These are phyloP conservation scores for Coreius guichenoti DNA, from an alignment of 2,797 vertebrate species.

Conservation along the genomic window DNA sequence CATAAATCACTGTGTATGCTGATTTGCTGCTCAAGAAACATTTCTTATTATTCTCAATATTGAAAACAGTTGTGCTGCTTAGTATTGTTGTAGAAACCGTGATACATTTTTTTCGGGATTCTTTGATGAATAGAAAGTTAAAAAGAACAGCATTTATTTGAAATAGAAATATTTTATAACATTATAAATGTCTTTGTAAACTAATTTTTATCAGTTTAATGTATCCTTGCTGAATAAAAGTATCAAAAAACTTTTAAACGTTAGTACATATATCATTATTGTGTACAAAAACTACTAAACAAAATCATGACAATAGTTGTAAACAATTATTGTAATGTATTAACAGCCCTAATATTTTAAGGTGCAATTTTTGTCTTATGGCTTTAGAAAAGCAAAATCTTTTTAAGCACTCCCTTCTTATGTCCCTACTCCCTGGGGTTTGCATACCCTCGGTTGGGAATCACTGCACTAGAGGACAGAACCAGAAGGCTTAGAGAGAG, in stretches of 20 bases:
- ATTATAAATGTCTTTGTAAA: not conserved
- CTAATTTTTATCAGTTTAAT: not conserved
- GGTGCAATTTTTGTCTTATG: not conserved
- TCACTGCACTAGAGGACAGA: conserved; percentile 27
- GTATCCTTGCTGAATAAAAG: not conserved
- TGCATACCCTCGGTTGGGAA: conserved; percentile 11
- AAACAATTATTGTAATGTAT: not conserved
- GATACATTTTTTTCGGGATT: not conserved
- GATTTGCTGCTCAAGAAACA: not conserved
- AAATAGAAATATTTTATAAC: not conserved
- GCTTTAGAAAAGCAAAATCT: not conserved
- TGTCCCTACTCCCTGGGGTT: not conserved
- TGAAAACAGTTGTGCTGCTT: not conserved
- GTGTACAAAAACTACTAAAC: not conserved
- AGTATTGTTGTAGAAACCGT: not conserved
- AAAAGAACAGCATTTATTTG: not conserved
- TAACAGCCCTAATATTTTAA: not conserved
- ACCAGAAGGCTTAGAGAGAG: conserved; percentile 18
- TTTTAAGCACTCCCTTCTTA: not conserved
- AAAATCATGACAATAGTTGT: too few species aligned
- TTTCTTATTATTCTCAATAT: not conserved
- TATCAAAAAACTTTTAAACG: not conserved
- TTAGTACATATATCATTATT: not conserved
- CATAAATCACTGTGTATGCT: not conserved
- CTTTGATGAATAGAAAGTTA: not conserved